These are phyloP conservation scores for Danio rerio DNA, from an alignment of 2,113 vertebrate genomes.

Conservation along the genomic window DNA sequence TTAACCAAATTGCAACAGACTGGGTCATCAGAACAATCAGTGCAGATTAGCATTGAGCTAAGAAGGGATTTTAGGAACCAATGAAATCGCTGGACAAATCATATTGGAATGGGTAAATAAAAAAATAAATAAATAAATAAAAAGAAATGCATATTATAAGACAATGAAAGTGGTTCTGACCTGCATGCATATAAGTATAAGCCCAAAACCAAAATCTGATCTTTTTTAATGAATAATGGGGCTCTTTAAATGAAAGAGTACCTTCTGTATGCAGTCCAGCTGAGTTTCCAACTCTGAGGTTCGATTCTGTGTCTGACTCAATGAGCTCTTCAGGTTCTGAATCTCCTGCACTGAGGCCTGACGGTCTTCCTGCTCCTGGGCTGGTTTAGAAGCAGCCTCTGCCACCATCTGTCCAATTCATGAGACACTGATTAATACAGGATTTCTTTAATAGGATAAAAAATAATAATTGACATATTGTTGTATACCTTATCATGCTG, in stretches of 20 bases:
- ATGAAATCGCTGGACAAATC: no score
- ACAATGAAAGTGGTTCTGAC: no score
- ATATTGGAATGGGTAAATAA: no score
- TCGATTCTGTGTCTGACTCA: constrained; percentile 83
- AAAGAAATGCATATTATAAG: no score
- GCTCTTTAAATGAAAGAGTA: constrained; percentile 51
- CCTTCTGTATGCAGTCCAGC: constrained; percentile 88
- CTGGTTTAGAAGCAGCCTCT: constrained; percentile 81
- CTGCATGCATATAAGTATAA: no score
- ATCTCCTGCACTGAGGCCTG: constrained; percentile 87
- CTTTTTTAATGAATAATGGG: no score
- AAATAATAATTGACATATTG: neutral
- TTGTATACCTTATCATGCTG: constrained; percentile 88
- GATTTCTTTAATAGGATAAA: constrained; percentile 80
- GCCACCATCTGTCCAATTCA: constrained; percentile 77
- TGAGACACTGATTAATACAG: constrained; percentile 80
- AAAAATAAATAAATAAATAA: no score
- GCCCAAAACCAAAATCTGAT: no score
- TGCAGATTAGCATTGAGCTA: no score
- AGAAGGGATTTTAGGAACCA: no score
- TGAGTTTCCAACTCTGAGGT: constrained; percentile 81
- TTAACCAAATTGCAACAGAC: no score
- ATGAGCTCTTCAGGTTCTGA: constrained; percentile 83
- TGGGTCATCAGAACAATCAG: no score
- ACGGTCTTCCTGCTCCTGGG: constrained; percentile 82